Percentiles rank a stretch among this genome's conserved stretches.
These are phyloP conservation scores for Corydoras sp. DNA, from an alignment of 2,113 vertebrate species.

Conservation along the genomic window DNA sequence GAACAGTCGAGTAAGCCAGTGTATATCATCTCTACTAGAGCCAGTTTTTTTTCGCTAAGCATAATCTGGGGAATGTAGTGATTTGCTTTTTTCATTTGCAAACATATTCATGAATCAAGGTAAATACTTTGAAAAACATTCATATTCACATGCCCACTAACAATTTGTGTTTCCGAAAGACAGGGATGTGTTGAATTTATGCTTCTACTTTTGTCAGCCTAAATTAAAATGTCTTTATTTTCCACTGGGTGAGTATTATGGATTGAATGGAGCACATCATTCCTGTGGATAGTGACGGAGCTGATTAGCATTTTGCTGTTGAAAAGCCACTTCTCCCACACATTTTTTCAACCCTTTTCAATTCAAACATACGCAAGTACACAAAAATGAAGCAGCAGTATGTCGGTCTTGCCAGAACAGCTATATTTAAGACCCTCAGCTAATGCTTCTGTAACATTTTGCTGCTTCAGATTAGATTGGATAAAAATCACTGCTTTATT, in stretches of 20 bases:
- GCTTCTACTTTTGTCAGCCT: constrained; percentile 14
- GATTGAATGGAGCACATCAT: constrained; percentile 37
- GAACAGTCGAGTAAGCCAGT: neutral
- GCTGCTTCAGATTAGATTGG: constrained; percentile 16
- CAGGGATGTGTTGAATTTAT: neutral
- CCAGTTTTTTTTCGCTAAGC: constrained; percentile 9
- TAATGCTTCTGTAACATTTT: constrained; percentile 21
- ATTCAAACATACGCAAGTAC: constrained; percentile 7
- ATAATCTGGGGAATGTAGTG: constrained; percentile 15
- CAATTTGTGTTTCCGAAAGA: constrained; percentile 10
- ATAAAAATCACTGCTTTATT: constrained; percentile 5
- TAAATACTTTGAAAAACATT: constrained; percentile 3
- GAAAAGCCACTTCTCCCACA: constrained; percentile 24
- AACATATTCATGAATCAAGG: constrained; percentile 5
- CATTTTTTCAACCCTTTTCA: constrained; percentile 7
- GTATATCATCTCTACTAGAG: constrained; percentile 3
- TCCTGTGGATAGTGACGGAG: constrained; percentile 27
- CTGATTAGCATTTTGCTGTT: constrained; percentile 42
- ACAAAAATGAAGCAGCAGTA: neutral
- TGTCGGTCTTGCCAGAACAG: constrained; percentile 21
- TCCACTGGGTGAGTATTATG: constrained; percentile 3
- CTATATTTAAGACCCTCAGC: constrained; percentile 9
- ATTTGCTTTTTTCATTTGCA: constrained; percentile 21
- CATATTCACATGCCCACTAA: constrained; percentile 16
- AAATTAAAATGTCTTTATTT: constrained; percentile 30